phyloP scores from a whole-genome alignment of 2,888 invertebrate species.

The Acronicta alni region DNA sequence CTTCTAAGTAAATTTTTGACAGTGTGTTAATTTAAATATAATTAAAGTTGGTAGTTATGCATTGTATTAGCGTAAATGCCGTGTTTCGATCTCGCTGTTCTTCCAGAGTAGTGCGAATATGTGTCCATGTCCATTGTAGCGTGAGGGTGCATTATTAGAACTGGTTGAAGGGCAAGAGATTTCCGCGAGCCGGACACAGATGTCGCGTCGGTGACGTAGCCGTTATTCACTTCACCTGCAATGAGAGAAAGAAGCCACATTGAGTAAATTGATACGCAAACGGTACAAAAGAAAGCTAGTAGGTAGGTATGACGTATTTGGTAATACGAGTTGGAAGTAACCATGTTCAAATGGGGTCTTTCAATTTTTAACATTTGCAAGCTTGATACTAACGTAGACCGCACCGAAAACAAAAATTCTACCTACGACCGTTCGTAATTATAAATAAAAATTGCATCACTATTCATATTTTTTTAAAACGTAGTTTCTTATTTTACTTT shows the following conservation, averaged over 20 bases:
- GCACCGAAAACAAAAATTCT: no score
- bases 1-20: conserved; percentile 16
- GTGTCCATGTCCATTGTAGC: conserved; percentile 91
- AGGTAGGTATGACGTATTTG: conserved; percentile 27
- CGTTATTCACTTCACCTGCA: conserved; percentile 96
- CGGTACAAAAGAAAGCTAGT: conserved; percentile 41
- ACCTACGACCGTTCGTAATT: no score
- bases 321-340: no score
- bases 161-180: conserved; percentile 95
- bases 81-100: conserved; percentile 91
- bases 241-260: conserved; percentile 39
- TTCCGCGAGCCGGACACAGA: conserved; percentile 96
- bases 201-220: conserved; percentile 95
- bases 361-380: no score
- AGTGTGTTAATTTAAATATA: conserved; percentile 11
- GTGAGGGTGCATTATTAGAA: conserved; percentile 93
- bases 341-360: no score
- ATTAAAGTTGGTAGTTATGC: conserved; percentile 92
- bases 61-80: conserved; percentile 91
- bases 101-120: conserved; percentile 94
- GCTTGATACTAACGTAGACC: no score
- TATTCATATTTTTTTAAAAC: no score
- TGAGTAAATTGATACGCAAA: conserved; percentile 44
- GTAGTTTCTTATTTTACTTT: no score
- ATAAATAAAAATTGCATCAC: no score